Evolutionary conservation across 2,797 vertebrate genomes (phyloP), one percentile per base, ranked within the genome.

Genomic region (Myiotriccus ornatus): DNA sequence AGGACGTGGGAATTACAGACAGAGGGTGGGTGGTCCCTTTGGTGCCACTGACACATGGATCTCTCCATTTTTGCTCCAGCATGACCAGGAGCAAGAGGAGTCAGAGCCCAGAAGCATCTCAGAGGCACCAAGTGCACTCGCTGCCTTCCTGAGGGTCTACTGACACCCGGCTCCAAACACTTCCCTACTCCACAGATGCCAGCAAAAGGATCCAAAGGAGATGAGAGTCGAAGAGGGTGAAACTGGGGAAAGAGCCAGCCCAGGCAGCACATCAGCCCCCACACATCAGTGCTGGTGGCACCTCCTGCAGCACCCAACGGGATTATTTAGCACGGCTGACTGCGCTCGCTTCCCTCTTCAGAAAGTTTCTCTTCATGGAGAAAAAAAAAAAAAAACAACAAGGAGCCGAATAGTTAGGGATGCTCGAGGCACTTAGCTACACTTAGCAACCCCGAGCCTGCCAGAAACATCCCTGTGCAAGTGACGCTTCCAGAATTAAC

Each of bases 371-470:
- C 57, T 93, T 86, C 1, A 22, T 35, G 55, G 49, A 69, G 50
- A 0, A 22, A 46, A 41, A 67, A 32, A 41, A 41, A 41, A 41
- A 41, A 41, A 41, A 41, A 41, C 37, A 39, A 1, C n/a, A 47
- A 39, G 16, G 59, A 95, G 47, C 34, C 1, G 46, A 95, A 85
- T 32, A 81, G 90, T 77, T 92, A 92, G 15, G 76, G 95, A 55
- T 92, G 96, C 95, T 96, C 10, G 22, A 88, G 93, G 96, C 92
- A 94, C 91, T 94, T 96, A 97, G 89, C 95, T 96, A 96, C 96
- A 84, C 95, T 92, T 96, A 96, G 95, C 95, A 96, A 94, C 94
- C 71, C 75, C 1, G 22, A 91, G 84, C 84, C 92, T 94, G 93
- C 87, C 89, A 95, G 96, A 88, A 95, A 88, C 87, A 84, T 96